Evolutionary conservation across 2,797 vertebrate species (phyloP), one percentile per base, ranked within the genome.

Genomic region (Scleropages formosus): DNA sequence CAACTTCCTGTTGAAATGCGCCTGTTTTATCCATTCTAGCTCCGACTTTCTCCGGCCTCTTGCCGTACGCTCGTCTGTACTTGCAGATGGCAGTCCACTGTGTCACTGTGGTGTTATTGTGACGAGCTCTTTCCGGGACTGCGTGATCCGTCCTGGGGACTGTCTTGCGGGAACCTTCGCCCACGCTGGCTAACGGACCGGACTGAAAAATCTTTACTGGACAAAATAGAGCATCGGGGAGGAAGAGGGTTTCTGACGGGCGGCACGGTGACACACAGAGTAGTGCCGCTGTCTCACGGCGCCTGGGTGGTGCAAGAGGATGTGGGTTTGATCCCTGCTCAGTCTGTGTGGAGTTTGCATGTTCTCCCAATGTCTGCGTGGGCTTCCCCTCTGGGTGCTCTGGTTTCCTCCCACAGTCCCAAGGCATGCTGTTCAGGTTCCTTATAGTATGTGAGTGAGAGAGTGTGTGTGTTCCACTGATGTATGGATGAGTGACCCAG

Each of bases 121-220:
- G 75, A 84, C 79, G 75, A 68, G 69, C 62, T 39, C 65, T 80
- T 77, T 79, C 66, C 70, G 74, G 67, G 76, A 67, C 67, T 77
- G 67, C 62, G 72, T 73, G 78, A 76, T 83, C 68, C 63, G 74
- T 26, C 73, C 51, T 12, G 18, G 82, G 78, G 79, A 39, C 78
- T 80, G 72, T 77, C 64, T 82, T 76, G 77, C 79, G 78, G 80
- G 81, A 84, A 81, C 61, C 69, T 78, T 56, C 66, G 76, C 77
- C 77, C 77, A 76, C 47, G 56, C 60, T 73, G 72, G 67, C 74
- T 78, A 77, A 80, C 72, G 75, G 73, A 78, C 75, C 58, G 80
- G 77, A 69, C 70, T 77, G 80, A 72, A 49, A 64, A 78, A 75
- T 78, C 74, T 67, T 61, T 72, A 62, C 67, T 76, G 68, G 72